Conservation (phyloP, 2,113 vertebrate species). For the Boulengeromyrus knoepffleri region DNA sequence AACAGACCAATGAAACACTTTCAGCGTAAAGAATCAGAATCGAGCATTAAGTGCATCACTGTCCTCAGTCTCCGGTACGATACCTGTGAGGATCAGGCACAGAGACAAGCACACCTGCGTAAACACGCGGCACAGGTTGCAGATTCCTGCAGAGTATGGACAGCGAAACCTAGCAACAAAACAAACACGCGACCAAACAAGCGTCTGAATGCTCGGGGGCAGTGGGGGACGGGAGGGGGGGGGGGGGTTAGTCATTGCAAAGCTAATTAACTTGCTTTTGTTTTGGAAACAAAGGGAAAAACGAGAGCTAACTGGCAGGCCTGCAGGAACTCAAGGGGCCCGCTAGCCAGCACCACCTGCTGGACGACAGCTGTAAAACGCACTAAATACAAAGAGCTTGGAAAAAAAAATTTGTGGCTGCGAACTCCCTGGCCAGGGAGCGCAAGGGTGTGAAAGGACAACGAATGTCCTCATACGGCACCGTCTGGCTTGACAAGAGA, state of each 20-base stretch:
- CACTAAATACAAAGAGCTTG: not conserved
- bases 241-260: not conserved
- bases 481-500: not conserved
- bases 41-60: not conserved
- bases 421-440: not conserved
- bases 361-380: not conserved
- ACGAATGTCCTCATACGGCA: not conserved
- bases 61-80: not conserved
- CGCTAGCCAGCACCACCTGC: not conserved
- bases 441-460: not conserved
- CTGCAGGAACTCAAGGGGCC: not conserved
- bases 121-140: not conserved
- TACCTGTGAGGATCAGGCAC: not conserved
- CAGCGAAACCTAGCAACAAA: not conserved
- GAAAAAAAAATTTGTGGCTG: not conserved
- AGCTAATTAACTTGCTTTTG: not conserved
- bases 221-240: not conserved
- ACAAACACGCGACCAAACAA: not conserved
- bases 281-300: not conserved
- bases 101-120: not conserved
- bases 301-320: not conserved
- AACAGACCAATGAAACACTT: not conserved
- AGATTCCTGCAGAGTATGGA: not conserved
- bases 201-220: not conserved
- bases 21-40: not conserved